A percentile compares a stretch with the other conserved stretches of the same genome.
phyloP scores from a whole-genome alignment of 2,113 vertebrate species.

The Tetrax tetrax region DNA sequence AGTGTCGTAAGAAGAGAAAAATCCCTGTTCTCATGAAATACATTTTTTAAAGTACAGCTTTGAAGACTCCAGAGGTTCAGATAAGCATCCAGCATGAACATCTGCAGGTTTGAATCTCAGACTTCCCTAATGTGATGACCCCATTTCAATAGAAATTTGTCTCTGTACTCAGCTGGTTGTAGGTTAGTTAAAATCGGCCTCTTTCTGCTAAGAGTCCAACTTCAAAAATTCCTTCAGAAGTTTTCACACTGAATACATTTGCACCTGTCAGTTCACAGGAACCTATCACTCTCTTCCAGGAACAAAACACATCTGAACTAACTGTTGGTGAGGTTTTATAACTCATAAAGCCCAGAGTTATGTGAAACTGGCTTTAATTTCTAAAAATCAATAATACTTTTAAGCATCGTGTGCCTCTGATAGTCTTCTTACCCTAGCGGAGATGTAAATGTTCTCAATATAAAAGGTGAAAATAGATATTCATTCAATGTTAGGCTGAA shows the following conservation, averaged over 20 bases:
- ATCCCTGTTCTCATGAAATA: neutral
- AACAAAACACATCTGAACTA: conserved; percentile 3
- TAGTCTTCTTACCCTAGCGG: neutral
- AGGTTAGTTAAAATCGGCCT: conserved; percentile 7
- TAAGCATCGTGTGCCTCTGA: neutral
- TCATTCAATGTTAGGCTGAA: conserved; percentile 25
- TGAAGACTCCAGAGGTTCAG: neutral
- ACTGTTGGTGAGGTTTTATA: neutral
- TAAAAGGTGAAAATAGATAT: conserved; percentile 36
- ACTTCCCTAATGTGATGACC: neutral
- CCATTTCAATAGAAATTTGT: conserved; percentile 24
- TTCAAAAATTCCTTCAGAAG: conserved; percentile 32
- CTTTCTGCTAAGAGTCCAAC: neutral
- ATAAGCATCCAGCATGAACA: neutral
- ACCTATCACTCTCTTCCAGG: neutral
- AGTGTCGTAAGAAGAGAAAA: neutral
- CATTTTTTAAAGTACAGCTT: neutral
- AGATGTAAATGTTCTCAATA: neutral
- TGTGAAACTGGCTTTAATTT: conserved; percentile 56
- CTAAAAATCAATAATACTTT: conserved; percentile 44
- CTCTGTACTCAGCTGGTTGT: neutral
- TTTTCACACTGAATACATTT: conserved; percentile 30
- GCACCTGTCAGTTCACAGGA: conserved; percentile 9
- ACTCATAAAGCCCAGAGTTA: conserved; percentile 16
- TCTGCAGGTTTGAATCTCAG: neutral